A percentile compares a stretch with the other conserved stretches of the same genome.
These are phyloP conservation scores for Mesopsocus fuscifrons DNA, from an alignment of 2,888 invertebrate genomes.

Conservation along the genomic window DNA sequence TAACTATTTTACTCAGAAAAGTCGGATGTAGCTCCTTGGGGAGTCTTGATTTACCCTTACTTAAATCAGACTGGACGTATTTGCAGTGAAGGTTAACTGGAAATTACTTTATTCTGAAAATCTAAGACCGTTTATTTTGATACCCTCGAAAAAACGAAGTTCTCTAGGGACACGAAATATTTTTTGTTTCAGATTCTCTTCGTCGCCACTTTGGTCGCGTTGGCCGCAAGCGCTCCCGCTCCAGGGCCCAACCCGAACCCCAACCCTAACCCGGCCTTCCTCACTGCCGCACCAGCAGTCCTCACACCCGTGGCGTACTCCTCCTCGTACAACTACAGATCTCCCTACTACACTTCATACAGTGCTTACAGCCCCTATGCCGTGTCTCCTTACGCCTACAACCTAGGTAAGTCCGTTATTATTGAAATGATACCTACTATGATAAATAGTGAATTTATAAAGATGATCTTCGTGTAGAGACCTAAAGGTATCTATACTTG, in stretches of 20 bases:
- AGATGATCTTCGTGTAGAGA: too few species aligned
- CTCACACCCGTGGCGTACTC: neutral
- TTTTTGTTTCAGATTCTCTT: conserved; percentile 1
- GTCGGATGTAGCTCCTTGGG: too few species aligned
- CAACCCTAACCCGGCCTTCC: conserved; percentile 4
- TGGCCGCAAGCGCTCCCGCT: conserved; percentile 9
- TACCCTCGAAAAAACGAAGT: too few species aligned
- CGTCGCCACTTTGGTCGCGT: neutral
- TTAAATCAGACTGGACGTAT: too few species aligned
- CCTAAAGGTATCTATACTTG: too few species aligned
- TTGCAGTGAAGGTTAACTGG: too few species aligned
- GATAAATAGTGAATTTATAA: too few species aligned
- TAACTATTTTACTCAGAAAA: too few species aligned
- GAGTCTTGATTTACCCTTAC: too few species aligned
- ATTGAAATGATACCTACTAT: too few species aligned
- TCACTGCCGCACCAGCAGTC: conserved; percentile 7
- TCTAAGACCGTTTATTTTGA: too few species aligned
- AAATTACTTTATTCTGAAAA: too few species aligned
- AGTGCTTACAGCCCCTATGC: conserved; percentile 4
- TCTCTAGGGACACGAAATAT: neutral
- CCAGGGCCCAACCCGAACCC: conserved; percentile 6
- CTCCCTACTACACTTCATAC: conserved; percentile 10
- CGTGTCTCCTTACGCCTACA: conserved; percentile 12
- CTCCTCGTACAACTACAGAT: conserved; percentile 1
- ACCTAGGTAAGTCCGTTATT: conserved; percentile 3